Conservation (phyloP, 2,888 invertebrate genomes). For the Hyposoter didymator region DNA sequence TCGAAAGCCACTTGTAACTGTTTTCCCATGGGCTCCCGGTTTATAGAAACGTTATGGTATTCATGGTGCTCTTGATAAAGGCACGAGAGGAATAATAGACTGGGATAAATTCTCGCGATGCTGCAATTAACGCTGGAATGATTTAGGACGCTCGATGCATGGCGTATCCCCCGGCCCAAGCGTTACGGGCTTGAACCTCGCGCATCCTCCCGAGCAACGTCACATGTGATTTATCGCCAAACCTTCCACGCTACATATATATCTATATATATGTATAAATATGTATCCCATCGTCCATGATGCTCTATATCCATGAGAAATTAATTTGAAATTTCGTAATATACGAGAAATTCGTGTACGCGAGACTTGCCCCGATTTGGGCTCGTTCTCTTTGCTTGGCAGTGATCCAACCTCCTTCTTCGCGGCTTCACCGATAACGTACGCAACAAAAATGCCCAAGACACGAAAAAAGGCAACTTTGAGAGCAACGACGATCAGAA, state of each 20-base stretch:
- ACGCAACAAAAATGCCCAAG: not conserved
- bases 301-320: constrained; percentile 72
- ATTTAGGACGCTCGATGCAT: constrained; percentile 75
- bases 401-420: constrained; percentile 20
- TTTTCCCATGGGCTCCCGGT: not conserved
- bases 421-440: not conserved
- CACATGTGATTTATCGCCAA: constrained; percentile 77
- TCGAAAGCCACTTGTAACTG: not conserved
- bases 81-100: constrained; percentile 30
- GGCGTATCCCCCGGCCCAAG: constrained; percentile 17
- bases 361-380: constrained; percentile 57
- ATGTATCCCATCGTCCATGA: constrained; percentile 9
- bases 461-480: not conserved
- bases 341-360: constrained; percentile 78
- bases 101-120: constrained; percentile 69
- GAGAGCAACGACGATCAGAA: not conserved
- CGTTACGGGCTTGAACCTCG: constrained; percentile 75
- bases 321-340: constrained; percentile 82
- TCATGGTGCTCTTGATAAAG: constrained; percentile 30
- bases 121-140: constrained; percentile 76
- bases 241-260: constrained; percentile 40
- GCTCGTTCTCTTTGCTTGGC: constrained; percentile 47
- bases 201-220: constrained; percentile 56
- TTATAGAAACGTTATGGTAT: constrained; percentile 4
- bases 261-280: constrained; percentile 11